Evolutionary conservation across 2,113 vertebrate species (phyloP).

Genomic region (Mustela lutreola): DNA sequence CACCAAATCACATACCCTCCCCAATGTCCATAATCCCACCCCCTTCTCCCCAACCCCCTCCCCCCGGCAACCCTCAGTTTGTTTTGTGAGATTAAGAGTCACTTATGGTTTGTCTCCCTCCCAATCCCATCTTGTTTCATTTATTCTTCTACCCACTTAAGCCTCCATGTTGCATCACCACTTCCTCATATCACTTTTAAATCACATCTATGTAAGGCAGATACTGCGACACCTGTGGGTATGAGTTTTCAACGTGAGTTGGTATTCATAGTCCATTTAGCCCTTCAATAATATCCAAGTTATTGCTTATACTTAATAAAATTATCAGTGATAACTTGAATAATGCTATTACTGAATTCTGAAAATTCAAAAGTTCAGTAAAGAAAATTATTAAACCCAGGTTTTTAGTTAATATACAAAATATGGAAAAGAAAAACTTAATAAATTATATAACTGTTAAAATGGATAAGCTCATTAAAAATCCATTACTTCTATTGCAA

Average conservation of each 20-base stretch:
- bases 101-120: too few relatives aligned
- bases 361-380: constrained; percentile 42
- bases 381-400: constrained; percentile 61
- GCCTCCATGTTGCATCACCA: too few relatives aligned
- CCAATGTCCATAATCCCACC: too few relatives aligned
- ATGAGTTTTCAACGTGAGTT: background rate
- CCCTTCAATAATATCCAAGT: background rate
- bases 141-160: too few relatives aligned
- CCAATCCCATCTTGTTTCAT: too few relatives aligned
- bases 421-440: constrained; percentile 68
- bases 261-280: background rate
- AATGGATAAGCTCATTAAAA: constrained; percentile 84
- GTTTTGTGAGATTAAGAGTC: too few relatives aligned
- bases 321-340: background rate
- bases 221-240: too few relatives aligned
- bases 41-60: too few relatives aligned
- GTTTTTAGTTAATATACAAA: constrained; percentile 72
- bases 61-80: too few relatives aligned
- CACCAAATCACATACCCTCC: too few relatives aligned
- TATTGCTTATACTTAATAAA: background rate
- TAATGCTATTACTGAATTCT: background rate
- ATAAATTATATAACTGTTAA: constrained; percentile 83
- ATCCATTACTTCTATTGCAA: constrained; percentile 80
- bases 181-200: background rate
- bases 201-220: background rate